Conservation (phyloP, 2,888 invertebrate species). For the Pseudanteris insignis region DNA sequence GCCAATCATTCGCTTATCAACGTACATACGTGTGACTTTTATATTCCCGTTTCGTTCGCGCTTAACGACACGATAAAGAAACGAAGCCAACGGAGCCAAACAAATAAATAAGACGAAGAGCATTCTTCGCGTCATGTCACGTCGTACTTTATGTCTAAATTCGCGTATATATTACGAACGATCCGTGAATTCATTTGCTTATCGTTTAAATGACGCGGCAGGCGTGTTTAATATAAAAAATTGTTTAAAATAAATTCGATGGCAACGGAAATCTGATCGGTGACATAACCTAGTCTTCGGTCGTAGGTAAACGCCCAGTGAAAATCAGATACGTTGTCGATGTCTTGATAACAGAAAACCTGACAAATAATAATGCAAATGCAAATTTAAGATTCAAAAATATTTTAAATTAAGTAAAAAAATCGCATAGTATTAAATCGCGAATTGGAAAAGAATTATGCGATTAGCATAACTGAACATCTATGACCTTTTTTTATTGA, state of each 20-base stretch:
- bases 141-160: constrained; percentile 41
- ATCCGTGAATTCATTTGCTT: constrained; percentile 42
- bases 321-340: too few relatives aligned
- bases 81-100: constrained; percentile 2
- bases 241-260: constrained; percentile 38
- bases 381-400: too few relatives aligned
- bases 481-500: too few relatives aligned
- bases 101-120: constrained; percentile 27
- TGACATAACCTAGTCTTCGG: too few relatives aligned
- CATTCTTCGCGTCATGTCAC: constrained; percentile 24
- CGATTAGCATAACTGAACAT: too few relatives aligned
- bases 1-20: constrained; percentile 3
- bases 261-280: neutral
- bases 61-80: constrained; percentile 29
- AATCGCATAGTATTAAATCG: too few relatives aligned
- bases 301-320: too few relatives aligned
- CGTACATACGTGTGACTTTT: constrained; percentile 10
- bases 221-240: constrained; percentile 32
- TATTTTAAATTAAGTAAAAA: too few relatives aligned
- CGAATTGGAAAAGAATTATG: too few relatives aligned
- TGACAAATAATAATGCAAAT: too few relatives aligned
- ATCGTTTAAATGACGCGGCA: constrained; percentile 15
- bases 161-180: constrained; percentile 38
- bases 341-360: too few relatives aligned
- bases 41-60: constrained; percentile 19